Evolutionary conservation across 2,113 vertebrate genomes (phyloP), one percentile per base, ranked within the genome.

Genomic region (Pygoscelis adeliae): DNA sequence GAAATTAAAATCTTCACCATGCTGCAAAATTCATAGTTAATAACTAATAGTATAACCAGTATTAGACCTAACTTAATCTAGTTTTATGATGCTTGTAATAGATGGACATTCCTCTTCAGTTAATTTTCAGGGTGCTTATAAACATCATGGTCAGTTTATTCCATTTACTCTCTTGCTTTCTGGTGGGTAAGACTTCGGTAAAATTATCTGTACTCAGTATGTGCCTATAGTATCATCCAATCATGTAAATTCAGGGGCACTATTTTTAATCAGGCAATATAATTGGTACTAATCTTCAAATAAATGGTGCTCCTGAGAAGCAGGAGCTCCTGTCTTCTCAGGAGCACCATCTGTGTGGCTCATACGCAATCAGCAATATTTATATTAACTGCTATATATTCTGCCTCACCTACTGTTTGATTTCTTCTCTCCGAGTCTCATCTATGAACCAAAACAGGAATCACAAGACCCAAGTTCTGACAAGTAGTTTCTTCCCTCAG

Each of bases 191-290:
- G 73, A 36, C 87, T 85, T 85, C 0, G 0, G n/a, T 69, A 89
- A 91, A 92, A 92, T 97, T 89, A 82, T 93, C 88, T 84, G 56
- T 91, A 83, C 84, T 96, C 70, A 91, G 73, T 91, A 83, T 91
- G 36, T 96, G 74, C 73, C 81, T 89, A 84, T 87, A 76, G 89
- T 89, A 71, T 94, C 78, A 93, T 96, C 94, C 84, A 97, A 89
- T 97, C 95, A 96, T 91, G 93, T 96, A 96, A 96, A 96, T 95
- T 96, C 74, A 85, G 87, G 96, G 95, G 53, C 81, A 97, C 94
- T 94, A 50, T 97, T 97, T 97, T 97, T 97, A 96, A 96, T 97
- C 97, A 97, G 93, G 93, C 79, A 96, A 96, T 93, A 88, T 95
- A 97, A 97, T 97, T 96, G 96, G 87, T 88, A 76, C 85, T 96